Base-by-base conservation (phyloP, 2,888 invertebrate genomes). In the Hetaerina titia region DNA sequence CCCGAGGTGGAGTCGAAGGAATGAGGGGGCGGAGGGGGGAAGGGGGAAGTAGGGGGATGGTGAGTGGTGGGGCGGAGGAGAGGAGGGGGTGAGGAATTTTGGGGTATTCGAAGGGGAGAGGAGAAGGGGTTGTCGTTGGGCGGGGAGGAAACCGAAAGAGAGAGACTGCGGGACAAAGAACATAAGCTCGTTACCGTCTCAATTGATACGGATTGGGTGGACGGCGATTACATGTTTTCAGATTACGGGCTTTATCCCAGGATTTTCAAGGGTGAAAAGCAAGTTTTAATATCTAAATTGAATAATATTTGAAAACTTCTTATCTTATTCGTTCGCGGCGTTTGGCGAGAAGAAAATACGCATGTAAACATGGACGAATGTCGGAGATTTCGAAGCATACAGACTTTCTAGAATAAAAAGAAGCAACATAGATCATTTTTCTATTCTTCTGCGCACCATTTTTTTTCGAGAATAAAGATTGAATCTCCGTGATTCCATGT, bases 81-180 rank as follows among this genome's bases (percentile, higher is more conserved):
- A 60, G 25, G 63, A 17, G 90, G 15, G 60, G 31, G 64, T 25
- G 22, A 31, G 9, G 45, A 64, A 63, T 22, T 19, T 90, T 63
- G 69, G 7, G 56, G 56, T 56, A 57, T 22, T 81, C 31, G 69
- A 92, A 69, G 92, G n/a, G 56, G 22, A 56, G 89, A n/a, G 89
- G 89, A 56, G 92, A 69, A 11, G 69, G 56, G 56, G 56, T 90
- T 25, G 92, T 69, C 69, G 92, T 15, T 45, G 69, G 69, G n/a
- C 64, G 90, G 4, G 89, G 25, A 89, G 57, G 2, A 9, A 57
- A 7, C 56, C 6, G 89, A 11, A 22, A 11, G 89, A 57, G 57
- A 57, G 57, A 17, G 89, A 31, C n/a, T n/a, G 31, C 81, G 81
- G 81, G 74, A 31, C 6, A 11, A 81, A 81, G 81, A 7, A 81